Evolutionary conservation across 2,797 vertebrate species (phyloP), one percentile per base, ranked within the genome.

Genomic region (Diplodus sargus): DNA sequence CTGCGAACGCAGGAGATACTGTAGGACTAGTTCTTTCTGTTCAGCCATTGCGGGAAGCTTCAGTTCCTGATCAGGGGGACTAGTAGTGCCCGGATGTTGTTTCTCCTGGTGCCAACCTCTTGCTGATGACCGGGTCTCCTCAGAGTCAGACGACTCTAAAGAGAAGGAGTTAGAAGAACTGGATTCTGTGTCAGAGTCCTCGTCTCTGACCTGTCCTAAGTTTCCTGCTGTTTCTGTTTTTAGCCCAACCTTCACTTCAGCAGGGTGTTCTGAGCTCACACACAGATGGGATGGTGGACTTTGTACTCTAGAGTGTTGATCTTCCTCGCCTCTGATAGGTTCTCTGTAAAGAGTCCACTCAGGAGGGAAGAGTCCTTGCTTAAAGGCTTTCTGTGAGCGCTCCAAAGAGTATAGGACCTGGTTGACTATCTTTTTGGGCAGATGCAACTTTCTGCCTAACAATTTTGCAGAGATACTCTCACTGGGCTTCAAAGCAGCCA

Each of bases 401-500:
- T 89, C 85, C 12, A 99, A 95, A 11, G 90, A 86, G 68, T 99
- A 99, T 1, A 99, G 85, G 10, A 90, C 59, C 2, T 88, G 89
- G 83, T 99, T 99, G 83, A 98, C 82, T 0, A 95, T 83, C 9
- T 94, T 97, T 88, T 97, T 99, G 0, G 92, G 92, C 13, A 91
- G 64, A 13, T 47, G 80, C 3, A 98, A 93, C 34, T 87, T 94
- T 62, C 17, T 92, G 18, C 92, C 90, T 25, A 99, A 92, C 0
- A 78, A 53, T 75, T 68, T 93, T 2, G 96, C 97, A 0, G 96
- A 92, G 30, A 94, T 43, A 0, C 83, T 85, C 77, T 94, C 87
- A 52, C 82, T 90, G 15, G 93, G 87, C 3, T 74, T 84, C 0
- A 98, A 95, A 51, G 80, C 90, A 28, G 82, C 61, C 79, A 99